A percentile compares a stretch with the other conserved stretches of the same genome.
phyloP scores from a whole-genome alignment of 1,140 invertebrate species.

The Leptinotarsa defecta region DNA sequence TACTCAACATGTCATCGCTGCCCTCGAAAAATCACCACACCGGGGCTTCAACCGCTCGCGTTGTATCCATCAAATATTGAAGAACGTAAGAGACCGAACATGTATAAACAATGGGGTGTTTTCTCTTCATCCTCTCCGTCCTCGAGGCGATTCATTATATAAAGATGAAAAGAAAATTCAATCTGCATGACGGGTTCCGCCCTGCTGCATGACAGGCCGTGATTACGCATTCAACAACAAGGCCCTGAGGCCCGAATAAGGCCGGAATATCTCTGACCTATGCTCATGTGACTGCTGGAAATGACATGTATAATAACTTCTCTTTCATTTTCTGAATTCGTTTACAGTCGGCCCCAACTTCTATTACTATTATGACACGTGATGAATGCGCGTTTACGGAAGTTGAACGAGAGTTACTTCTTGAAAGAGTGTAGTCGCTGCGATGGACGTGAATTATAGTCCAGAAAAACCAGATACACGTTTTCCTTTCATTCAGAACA shows the following conservation, averaged over 20 bases:
- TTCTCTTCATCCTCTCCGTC: constrained; percentile 27
- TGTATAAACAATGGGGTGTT: constrained; percentile 47
- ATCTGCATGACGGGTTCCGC: constrained; percentile 52
- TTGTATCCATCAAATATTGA: constrained; percentile 4
- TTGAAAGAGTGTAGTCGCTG: neutral
- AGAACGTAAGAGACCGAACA: constrained; percentile 14
- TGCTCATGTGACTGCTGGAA: constrained; percentile 46
- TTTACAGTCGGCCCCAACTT: constrained; percentile 14
- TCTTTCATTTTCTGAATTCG: constrained; percentile 12
- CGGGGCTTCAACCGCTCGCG: neutral
- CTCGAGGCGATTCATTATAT: constrained; percentile 51
- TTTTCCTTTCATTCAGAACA: too few relatives aligned
- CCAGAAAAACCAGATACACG: neutral
- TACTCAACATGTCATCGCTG: neutral
- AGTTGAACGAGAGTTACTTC: neutral
- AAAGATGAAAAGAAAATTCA: constrained; percentile 56
- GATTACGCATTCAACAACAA: constrained; percentile 54
- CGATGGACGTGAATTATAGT: neutral
- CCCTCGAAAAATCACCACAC: neutral
- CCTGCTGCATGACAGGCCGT: constrained; percentile 52
- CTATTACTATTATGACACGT: constrained; percentile 11
- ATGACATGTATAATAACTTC: constrained; percentile 45
- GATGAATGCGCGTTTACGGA: constrained; percentile 7
- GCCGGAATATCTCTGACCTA: constrained; percentile 43
- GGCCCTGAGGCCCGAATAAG: constrained; percentile 38